These are phyloP conservation scores for Ctenomys sociabilis DNA, from an alignment of 2,113 vertebrate genomes.

Conservation along the genomic window DNA sequence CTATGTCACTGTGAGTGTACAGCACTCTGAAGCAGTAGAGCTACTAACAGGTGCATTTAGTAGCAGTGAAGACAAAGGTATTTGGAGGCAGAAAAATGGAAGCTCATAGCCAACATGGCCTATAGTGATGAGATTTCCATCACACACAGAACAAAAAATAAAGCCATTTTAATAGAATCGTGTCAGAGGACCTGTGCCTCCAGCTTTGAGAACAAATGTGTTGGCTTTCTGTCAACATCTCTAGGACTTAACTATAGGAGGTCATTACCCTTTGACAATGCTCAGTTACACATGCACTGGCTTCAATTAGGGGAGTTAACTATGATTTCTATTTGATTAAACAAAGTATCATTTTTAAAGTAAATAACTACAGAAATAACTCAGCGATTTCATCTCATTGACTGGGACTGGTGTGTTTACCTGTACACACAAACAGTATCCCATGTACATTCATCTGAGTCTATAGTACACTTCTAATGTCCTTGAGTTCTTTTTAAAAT, in stretches of 20 bases:
- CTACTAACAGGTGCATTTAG: constrained; percentile 19
- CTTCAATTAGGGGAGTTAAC: constrained; percentile 77
- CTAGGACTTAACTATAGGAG: constrained; percentile 72
- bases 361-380: constrained; percentile 52
- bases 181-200: constrained; percentile 68
- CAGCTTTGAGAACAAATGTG: constrained; percentile 76
- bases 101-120: neutral
- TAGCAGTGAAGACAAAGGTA: constrained; percentile 26
- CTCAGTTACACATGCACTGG: constrained; percentile 76
- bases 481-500: constrained; percentile 40
- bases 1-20: neutral
- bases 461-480: neutral
- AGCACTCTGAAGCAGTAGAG: neutral
- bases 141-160: constrained; percentile 50
- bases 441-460: neutral
- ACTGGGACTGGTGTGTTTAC: neutral
- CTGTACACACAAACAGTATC: neutral
- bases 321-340: constrained; percentile 61
- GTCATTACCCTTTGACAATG: constrained; percentile 80
- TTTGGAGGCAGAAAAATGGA: neutral
- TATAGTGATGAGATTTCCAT: constrained; percentile 44
- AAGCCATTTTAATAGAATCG: constrained; percentile 69
- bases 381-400: constrained; percentile 35
- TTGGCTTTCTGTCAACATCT: constrained; percentile 79
- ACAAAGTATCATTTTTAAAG: constrained; percentile 44